phyloP scores from a whole-genome alignment of 2,113 vertebrate genomes.

The Anguilla rostrata region DNA sequence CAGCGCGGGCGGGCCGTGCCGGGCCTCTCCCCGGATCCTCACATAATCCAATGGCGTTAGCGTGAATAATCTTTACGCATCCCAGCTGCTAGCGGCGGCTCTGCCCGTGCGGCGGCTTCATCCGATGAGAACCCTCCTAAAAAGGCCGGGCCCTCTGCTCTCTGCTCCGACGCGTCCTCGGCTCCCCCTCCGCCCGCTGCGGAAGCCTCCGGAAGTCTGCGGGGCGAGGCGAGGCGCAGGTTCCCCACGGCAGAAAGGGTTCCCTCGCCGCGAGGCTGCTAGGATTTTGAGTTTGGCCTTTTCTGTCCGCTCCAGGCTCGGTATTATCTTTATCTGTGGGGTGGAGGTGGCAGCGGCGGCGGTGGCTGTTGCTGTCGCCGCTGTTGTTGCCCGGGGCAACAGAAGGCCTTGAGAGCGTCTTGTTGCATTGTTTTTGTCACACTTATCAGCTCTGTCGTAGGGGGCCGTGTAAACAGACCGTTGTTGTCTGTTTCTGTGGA shows the following conservation, averaged over 20 bases:
- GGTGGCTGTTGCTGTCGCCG: not conserved
- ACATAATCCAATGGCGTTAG: not conserved
- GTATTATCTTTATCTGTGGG: conserved; percentile 39
- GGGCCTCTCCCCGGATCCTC: not conserved
- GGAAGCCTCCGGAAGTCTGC: not conserved
- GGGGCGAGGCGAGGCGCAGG: not conserved
- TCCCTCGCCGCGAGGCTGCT: not conserved
- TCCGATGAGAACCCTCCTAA: not conserved
- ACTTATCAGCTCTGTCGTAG: conserved; percentile 25
- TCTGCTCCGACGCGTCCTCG: not conserved
- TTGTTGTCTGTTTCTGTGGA: conserved; percentile 19
- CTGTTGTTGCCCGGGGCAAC: not conserved
- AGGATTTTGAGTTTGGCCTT: not conserved
- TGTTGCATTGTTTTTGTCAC: conserved; percentile 26
- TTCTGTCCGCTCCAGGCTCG: conserved; percentile 34
- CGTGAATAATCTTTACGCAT: not conserved
- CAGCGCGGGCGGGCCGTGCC: not conserved
- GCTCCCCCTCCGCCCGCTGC: not conserved
- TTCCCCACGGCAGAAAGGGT: not conserved
- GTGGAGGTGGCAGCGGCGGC: conserved; percentile 16
- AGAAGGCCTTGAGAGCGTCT: not conserved
- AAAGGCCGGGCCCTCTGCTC: not conserved
- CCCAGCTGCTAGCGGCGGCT: not conserved
- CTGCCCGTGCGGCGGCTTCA: not conserved
- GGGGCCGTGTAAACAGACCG: conserved; percentile 36